These are phyloP conservation scores for Monochamus saltuarius DNA, from an alignment of 1,140 invertebrate species.

Conservation along the genomic window DNA sequence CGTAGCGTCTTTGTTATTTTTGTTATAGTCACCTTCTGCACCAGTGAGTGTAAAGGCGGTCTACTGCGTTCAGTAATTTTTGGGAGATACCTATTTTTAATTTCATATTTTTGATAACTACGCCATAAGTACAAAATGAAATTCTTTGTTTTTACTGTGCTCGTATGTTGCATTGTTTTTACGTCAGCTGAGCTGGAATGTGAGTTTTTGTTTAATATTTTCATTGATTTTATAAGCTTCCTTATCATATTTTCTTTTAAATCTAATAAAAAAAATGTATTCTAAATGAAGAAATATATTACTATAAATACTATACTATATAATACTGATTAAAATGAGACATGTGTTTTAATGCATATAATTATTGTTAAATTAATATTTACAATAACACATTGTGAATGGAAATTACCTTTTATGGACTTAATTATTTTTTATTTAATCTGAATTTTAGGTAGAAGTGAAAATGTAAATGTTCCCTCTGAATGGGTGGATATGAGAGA, in stretches of 20 bases:
- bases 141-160: slow-evolving; percentile 46
- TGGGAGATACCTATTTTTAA: not conserved
- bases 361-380: too few relatives aligned
- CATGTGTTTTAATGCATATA: too few relatives aligned
- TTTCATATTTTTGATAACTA: not conserved
- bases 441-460: slow-evolving; percentile 50
- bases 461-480: slow-evolving; percentile 53
- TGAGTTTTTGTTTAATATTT: slow-evolving; percentile 48
- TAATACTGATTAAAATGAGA: too few relatives aligned
- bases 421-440: slow-evolving; percentile 6
- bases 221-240: too few relatives aligned
- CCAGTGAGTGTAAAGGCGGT: slow-evolving; percentile 86
- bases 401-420: not conserved
- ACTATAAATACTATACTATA: too few relatives aligned
- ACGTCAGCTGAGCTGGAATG: slow-evolving; percentile 55
- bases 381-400: slow-evolving; percentile 6
- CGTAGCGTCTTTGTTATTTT: slow-evolving; percentile 17
- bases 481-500: slow-evolving; percentile 69
- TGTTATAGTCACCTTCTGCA: slow-evolving; percentile 70
- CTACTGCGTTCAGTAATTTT: slow-evolving; percentile 14
- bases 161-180: slow-evolving; percentile 49
- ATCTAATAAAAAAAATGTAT: not conserved
- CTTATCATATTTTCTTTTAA: too few relatives aligned
- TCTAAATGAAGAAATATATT: not conserved
- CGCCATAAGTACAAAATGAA: slow-evolving; percentile 50